Evolutionary conservation across 2,113 vertebrate genomes (phyloP).

Genomic region (Pagrus major): DNA sequence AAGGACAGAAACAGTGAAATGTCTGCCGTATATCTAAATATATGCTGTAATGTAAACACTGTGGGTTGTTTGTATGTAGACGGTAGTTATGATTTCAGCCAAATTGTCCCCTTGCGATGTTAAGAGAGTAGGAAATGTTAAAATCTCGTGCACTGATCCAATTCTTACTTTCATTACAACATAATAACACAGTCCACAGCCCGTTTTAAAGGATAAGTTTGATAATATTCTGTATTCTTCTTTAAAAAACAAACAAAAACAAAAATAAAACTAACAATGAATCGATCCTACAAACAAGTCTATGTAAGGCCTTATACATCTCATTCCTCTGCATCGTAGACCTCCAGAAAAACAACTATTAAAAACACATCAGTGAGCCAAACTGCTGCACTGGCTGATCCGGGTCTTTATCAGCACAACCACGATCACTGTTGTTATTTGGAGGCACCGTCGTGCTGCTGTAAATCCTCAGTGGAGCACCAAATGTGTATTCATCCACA

Average conservation of each 20-base stretch:
- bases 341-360: too few species aligned
- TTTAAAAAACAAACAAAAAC: too few species aligned
- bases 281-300: background rate
- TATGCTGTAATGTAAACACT: background rate
- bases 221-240: background rate
- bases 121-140: background rate
- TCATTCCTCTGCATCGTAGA: background rate
- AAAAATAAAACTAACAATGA: too few species aligned
- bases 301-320: background rate
- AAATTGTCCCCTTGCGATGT: background rate
- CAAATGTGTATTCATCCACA: background rate
- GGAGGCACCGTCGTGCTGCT: background rate
- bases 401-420: background rate
- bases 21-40: background rate
- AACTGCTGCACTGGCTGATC: background rate
- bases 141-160: background rate
- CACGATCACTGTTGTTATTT: too few species aligned
- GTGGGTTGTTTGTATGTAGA: constrained; percentile 1
- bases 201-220: background rate
- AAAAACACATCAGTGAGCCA: background rate
- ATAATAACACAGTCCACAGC: background rate
- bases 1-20: background rate
- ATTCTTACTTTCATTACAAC: background rate
- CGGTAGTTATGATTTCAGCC: background rate
- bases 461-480: background rate